These are phyloP conservation scores for Schizopygopsis pylzovi DNA, from an alignment of 2,797 vertebrate species.

Conservation along the genomic window DNA sequence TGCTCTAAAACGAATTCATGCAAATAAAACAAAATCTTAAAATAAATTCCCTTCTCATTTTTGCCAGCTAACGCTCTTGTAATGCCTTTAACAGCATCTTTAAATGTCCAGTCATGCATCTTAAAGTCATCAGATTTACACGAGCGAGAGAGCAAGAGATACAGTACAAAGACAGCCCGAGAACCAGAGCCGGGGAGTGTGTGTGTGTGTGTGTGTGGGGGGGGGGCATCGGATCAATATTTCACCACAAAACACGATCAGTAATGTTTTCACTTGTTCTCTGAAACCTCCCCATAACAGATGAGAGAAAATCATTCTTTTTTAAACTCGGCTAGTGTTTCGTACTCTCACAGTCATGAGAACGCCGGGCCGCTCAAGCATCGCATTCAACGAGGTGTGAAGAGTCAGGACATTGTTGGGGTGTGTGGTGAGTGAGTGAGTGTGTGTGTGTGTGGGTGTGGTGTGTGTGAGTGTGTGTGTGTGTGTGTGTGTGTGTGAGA, in stretches of 20 bases:
- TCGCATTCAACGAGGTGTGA: too few relatives aligned
- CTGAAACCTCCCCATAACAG: slow-evolving; percentile 63
- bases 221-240: slow-evolving; percentile 61
- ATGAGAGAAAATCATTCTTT: slow-evolving; percentile 47
- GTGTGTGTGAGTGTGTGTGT: too few relatives aligned
- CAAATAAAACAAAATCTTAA: too few relatives aligned
- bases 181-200: slow-evolving; percentile 16
- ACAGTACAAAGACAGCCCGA: slow-evolving; percentile 19
- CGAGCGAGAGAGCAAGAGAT: slow-evolving; percentile 14
- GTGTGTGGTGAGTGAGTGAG: too few relatives aligned
- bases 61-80: neutral
- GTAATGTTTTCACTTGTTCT: slow-evolving; percentile 66
- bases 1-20: neutral
- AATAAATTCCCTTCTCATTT: neutral
- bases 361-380: neutral
- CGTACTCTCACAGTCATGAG: slow-evolving; percentile 57
- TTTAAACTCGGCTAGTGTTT: slow-evolving; percentile 37
- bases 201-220: neutral
- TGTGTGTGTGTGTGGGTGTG: too few relatives aligned
- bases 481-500: too few relatives aligned
- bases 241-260: slow-evolving; percentile 68
- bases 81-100: neutral
- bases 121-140: slow-evolving; percentile 2
- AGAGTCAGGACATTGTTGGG: too few relatives aligned
- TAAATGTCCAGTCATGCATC: neutral